phyloP scores from a whole-genome alignment of 2,888 invertebrate species.

The Andrena camellia region DNA sequence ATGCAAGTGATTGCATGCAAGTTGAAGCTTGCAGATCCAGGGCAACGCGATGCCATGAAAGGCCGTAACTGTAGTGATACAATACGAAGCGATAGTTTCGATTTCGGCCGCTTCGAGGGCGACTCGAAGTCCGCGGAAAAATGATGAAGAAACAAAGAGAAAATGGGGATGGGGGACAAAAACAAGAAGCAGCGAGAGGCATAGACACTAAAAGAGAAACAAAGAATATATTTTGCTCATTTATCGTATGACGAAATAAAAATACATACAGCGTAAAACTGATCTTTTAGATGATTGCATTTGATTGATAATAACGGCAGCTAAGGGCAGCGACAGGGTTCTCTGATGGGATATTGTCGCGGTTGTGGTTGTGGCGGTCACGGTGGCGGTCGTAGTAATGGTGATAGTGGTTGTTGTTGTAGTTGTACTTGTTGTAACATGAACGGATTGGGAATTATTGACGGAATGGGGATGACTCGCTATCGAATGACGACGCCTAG shows the following conservation, averaged over 20 bases:
- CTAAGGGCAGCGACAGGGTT: conserved; percentile 90
- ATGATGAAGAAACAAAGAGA: conserved; percentile 18
- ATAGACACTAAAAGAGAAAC: conserved; percentile 67
- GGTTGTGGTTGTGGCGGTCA: conserved; percentile 78
- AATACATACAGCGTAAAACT: conserved; percentile 85
- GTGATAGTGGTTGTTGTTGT: conserved; percentile 71
- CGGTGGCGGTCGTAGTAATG: conserved; percentile 71
- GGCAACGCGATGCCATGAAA: conserved; percentile 18
- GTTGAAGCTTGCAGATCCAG: conserved; percentile 55
- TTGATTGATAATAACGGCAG: conserved; percentile 86
- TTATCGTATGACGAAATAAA: conserved; percentile 75
- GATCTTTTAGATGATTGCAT: conserved; percentile 85
- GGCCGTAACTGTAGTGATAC: conserved; percentile 29
- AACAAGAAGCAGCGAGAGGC: conserved; percentile 52
- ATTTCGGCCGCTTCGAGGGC: conserved; percentile 19
- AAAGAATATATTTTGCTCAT: conserved; percentile 56
- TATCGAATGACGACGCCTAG: conserved; percentile 84
- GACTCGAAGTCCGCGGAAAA: conserved; percentile 8
- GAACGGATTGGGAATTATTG: conserved; percentile 83
- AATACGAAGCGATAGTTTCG: conserved; percentile 31
- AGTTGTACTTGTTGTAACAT: conserved; percentile 77
- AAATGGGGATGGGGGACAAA: conserved; percentile 17
- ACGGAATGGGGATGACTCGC: conserved; percentile 84
- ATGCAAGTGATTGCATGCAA: conserved; percentile 67
- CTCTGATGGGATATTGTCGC: conserved; percentile 87